Evolutionary conservation across 2,888 invertebrate genomes (phyloP).

Genomic region (Syritta pipiens): DNA sequence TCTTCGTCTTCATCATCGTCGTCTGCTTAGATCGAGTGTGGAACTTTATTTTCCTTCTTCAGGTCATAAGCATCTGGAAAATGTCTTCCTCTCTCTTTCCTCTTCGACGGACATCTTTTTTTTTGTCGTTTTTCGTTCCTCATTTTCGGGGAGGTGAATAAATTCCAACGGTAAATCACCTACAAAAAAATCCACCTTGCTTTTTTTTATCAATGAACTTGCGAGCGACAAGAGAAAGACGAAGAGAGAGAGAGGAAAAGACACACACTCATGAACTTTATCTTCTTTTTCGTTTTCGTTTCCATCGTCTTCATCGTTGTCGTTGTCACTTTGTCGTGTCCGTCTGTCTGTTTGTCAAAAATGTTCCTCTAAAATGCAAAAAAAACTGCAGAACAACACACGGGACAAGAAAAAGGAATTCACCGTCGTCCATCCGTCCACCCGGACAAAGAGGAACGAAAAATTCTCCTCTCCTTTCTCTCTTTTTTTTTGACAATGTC

Average conservation of each 20-base stretch:
- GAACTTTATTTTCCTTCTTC: constrained; percentile 38
- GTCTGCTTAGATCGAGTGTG: background rate
- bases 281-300: too few species aligned
- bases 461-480: too few species aligned
- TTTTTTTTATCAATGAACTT: constrained; percentile 61
- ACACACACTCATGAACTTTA: background rate
- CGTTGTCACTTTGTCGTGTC: too few species aligned
- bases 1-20: background rate
- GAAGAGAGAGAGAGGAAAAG: constrained; percentile 1
- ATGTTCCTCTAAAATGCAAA: too few species aligned
- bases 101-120: background rate
- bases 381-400: too few species aligned
- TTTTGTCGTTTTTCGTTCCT: background rate
- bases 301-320: background rate
- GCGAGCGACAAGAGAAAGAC: background rate
- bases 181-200: constrained; percentile 27
- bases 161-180: constrained; percentile 57
- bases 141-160: constrained; percentile 28
- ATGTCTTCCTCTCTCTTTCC: constrained; percentile 1
- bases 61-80: constrained; percentile 58
- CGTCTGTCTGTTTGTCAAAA: too few species aligned
- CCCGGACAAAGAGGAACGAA: too few species aligned
- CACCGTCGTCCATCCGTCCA: too few species aligned
- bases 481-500: too few species aligned
- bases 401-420: too few species aligned